Evolutionary conservation across 1,140 invertebrate genomes (phyloP), one percentile per base, ranked within the genome.

Genomic region (Homalodisca vitripennis): DNA sequence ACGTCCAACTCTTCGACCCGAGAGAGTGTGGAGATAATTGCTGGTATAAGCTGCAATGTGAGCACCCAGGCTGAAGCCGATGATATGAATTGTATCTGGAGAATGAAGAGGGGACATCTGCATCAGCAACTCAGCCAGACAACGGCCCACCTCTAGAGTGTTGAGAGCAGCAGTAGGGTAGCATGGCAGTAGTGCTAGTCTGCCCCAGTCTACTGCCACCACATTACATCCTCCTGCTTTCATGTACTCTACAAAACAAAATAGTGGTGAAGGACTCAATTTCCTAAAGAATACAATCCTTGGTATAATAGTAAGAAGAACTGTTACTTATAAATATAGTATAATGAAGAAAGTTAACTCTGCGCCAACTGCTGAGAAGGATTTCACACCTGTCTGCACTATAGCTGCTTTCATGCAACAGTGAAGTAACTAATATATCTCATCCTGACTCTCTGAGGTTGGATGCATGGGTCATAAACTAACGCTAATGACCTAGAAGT

Each of bases 41-140:
- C 87, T 84, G 3, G 86, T 72, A 72, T 82, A 87, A 55, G 84
- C 86, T 0, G 86, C 82, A 2, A 88, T 79, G 57, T 88, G 86
- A 1, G 86, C 85, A 3, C 89, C 89, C n/a, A 91, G 74, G 53
- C 88, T 89, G 77, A 89, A 90, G 0, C 89, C 89, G 46, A 90
- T 84, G 1, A 88, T 73, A 73, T 91, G 89, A 31, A 90, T 82
- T 71, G 88, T 79, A 13, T 72, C 73, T 1, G 82, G 68, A 14
- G 22, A 34, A 24, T 63, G 68, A 22, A 2, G 2, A 0, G 26
- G 60, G 22, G 55, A 34, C 22, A 69, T 17, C 78, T 0, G 82
- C 80, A 32, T 67, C 46, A n/a, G 27, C 13, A 71, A 67, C 2
- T 55, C 2, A 1, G 60, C 62, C 0, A 84, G 72, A 72, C 87